phyloP scores from a whole-genome alignment of 2,888 invertebrate genomes.

The Baronia brevicornis region DNA sequence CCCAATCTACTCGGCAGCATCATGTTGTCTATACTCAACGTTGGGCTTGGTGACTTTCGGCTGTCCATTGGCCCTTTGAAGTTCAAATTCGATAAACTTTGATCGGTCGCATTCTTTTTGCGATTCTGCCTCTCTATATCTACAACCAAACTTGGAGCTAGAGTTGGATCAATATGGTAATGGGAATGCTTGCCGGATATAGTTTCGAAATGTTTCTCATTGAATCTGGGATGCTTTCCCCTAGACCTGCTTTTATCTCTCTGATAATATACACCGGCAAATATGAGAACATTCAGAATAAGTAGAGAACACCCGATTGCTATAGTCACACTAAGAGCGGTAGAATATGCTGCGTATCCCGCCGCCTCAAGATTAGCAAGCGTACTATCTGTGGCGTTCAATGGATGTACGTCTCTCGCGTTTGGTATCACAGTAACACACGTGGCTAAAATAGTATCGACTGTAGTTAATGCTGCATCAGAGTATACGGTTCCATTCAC shows the following conservation, averaged over 20 bases:
- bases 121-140: constrained; percentile 81
- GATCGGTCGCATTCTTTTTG: constrained; percentile 69
- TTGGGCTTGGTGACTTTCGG: constrained; percentile 77
- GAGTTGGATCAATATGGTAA: constrained; percentile 84
- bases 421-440: constrained; percentile 79
- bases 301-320: constrained; percentile 88
- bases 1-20: constrained; percentile 71
- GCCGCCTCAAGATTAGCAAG: constrained; percentile 87
- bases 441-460: constrained; percentile 81
- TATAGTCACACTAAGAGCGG: constrained; percentile 85
- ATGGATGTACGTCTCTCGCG: constrained; percentile 65
- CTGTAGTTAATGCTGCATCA: constrained; percentile 80
- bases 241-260: constrained; percentile 80
- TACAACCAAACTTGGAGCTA: constrained; percentile 87
- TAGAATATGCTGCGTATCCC: constrained; percentile 84
- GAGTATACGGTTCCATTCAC: constrained; percentile 65
- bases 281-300: constrained; percentile 87
- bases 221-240: constrained; percentile 85
- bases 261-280: constrained; percentile 90
- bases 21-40: constrained; percentile 74
- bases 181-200: constrained; percentile 86
- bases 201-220: constrained; percentile 82
- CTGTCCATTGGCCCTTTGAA: constrained; percentile 76
- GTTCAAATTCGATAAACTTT: constrained; percentile 70
- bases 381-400: constrained; percentile 80